A percentile compares a stretch with the other conserved stretches of the same genome.
Conservation (phyloP, 2,888 invertebrate genomes). For the Rhagonycha fulva region DNA sequence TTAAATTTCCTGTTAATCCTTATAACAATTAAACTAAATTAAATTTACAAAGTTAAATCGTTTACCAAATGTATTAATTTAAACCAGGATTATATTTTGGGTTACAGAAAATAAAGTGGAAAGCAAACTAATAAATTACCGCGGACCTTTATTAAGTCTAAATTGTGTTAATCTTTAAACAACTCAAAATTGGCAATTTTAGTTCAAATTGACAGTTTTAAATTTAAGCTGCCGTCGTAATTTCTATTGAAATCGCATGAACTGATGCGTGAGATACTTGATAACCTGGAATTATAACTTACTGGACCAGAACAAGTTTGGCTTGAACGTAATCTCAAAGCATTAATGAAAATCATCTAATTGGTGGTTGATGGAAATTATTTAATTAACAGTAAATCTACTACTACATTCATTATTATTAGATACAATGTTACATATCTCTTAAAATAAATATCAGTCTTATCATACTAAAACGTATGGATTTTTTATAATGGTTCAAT, state of each 20-base stretch:
- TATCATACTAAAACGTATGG: slow-evolving; percentile 30
- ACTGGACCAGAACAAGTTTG: slow-evolving; percentile 8
- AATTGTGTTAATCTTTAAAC: background rate
- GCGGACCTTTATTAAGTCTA: background rate
- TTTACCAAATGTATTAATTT: background rate
- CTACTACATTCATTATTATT: background rate
- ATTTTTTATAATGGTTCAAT: background rate
- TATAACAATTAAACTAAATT: background rate
- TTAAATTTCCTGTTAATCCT: background rate
- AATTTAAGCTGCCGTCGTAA: background rate
- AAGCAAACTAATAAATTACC: background rate
- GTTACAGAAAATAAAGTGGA: background rate
- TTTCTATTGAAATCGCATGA: background rate
- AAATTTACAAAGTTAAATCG: background rate
- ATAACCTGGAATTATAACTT: slow-evolving; percentile 9
- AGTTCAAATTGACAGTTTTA: background rate
- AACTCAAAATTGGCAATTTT: background rate
- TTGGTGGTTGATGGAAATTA: background rate
- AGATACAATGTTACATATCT: background rate
- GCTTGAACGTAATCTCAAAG: background rate
- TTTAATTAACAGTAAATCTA: background rate
- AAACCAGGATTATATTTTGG: background rate
- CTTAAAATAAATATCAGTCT: slow-evolving; percentile 18
- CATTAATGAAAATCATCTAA: background rate
- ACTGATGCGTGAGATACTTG: slow-evolving; percentile 8